These are phyloP conservation scores for Atta cephalotes DNA, from an alignment of 1,140 invertebrate species.

Conservation along the genomic window DNA sequence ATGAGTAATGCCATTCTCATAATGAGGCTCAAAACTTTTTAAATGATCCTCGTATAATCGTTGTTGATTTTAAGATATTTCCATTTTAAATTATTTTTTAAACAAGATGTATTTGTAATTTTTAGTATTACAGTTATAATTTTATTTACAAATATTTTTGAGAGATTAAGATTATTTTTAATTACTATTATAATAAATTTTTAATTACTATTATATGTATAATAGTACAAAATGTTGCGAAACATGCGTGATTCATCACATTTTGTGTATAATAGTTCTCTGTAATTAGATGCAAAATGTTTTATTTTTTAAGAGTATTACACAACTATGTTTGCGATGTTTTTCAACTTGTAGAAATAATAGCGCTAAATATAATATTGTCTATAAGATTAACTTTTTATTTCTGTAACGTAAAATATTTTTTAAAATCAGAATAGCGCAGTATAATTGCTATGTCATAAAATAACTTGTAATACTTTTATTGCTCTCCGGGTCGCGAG, in stretches of 20 bases:
- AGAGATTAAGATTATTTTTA: neutral
- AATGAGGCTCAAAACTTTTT: too few relatives aligned
- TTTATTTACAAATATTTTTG: neutral
- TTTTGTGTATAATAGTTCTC: neutral
- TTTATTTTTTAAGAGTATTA: neutral
- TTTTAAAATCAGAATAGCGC: neutral
- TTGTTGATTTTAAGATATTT: neutral
- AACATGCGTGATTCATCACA: neutral
- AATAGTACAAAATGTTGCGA: neutral
- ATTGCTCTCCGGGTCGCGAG: neutral
- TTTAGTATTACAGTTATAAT: neutral
- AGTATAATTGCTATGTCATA: neutral
- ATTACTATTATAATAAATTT: neutral
- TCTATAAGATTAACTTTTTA: neutral
- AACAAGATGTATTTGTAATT: neutral
- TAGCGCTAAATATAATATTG: neutral
- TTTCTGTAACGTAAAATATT: slow-evolving; percentile 1
- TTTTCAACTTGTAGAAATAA: neutral
- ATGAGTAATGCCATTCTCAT: too few relatives aligned
- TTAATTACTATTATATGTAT: neutral
- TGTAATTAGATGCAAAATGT: neutral
- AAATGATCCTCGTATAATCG: too few relatives aligned
- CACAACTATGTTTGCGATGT: neutral
- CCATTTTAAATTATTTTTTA: neutral
- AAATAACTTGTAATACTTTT: neutral